Evolutionary conservation across 2,888 invertebrate genomes (phyloP), one percentile per base, ranked within the genome.

Genomic region (Tethea ocularis): DNA sequence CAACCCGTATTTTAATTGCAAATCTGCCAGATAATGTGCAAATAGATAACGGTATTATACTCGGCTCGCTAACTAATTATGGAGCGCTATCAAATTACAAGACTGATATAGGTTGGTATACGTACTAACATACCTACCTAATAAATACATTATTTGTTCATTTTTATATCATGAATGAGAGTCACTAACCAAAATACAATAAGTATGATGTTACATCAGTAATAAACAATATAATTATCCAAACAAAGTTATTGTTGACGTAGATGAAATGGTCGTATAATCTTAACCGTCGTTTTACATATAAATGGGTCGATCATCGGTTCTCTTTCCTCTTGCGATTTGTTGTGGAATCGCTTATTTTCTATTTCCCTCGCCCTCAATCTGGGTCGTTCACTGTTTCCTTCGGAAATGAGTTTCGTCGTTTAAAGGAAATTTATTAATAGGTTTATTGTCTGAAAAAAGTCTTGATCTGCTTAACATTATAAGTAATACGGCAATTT

Each of bases 11-110:
- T 93, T 92, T 93, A 93, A 93, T 93, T 93, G 93, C 91, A 92
- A 92, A 93, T 93, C 91, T 91, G 89, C 90, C 87, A 91, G 93
- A 91, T 92, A 91, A 93, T 91, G 91, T 88, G 89, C 89, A 92
- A 93, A 93, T 91, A 92, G 91, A 92, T 92, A 93, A 91, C 89
- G 83, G 87, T 81, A 90, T 93, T 91, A 91, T 89, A 88, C 88
- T 86, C 83, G 76, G 81, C 87, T 88, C 84, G 87, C 86, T 88
- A 85, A 90, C 89, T 91, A 87, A 90, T 91, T 89, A 89, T 87
- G 80, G 83, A 83, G 81, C 79, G 80, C 82, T 85, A 88, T 88
- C 80, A 77, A 84, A 83, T 88, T 82, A 83, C 77, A 62, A 75
- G 68, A 70, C 66, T 63, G 67, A 72, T 68, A 64, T n/a, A n/a